Base-by-base conservation (phyloP, 1,140 invertebrate species). In the Drosophila saltans region DNA sequence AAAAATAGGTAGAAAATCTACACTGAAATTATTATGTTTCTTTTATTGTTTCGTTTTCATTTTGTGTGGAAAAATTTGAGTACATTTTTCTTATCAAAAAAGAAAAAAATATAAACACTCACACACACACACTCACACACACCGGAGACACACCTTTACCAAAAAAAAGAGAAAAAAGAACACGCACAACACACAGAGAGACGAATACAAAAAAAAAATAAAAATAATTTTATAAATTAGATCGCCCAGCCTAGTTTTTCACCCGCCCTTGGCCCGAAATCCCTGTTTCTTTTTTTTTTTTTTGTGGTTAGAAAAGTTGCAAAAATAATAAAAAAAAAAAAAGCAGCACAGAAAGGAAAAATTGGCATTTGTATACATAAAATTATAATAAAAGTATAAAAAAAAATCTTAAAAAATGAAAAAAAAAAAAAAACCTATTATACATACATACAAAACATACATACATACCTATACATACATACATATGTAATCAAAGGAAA, bases 361-460 rank as follows among this genome's bases (percentile, higher is more conserved):
- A 52, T 77, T 80, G 78, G 79, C 69, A 76, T 69, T 69, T 66
- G 60, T 72, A 45, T 52, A 77, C 63, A 52, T 52, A 59, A 48
- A 57, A 59, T 39, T 55, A 67, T 60, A 60, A 21, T 16, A 39
- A 41, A 24, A 65, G 3, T n/a, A 55, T 30, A 45, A 21, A 8
- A 36, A 39, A 66, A n/a, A n/a, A n/a, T n/a, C n/a, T n/a, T n/a
- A n/a, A n/a, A 28, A 64, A 28, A 45, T 10, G 39, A 40, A 52
- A 52, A 43, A 9, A 40, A 52, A 52, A 43, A 9, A 55, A 40
- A 52, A 52, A 43, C 4, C 48, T 45, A 52, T 45, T 10, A 70
- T 21, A 66, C 28, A 59, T 26, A 45, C 52, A 39, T 58, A 55
- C 43, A 62, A 57, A 36, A 52, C 9, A 40, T 48, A 52, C 40